phyloP scores from a whole-genome alignment of 1,140 invertebrate species.

The Drosophila elegans region DNA sequence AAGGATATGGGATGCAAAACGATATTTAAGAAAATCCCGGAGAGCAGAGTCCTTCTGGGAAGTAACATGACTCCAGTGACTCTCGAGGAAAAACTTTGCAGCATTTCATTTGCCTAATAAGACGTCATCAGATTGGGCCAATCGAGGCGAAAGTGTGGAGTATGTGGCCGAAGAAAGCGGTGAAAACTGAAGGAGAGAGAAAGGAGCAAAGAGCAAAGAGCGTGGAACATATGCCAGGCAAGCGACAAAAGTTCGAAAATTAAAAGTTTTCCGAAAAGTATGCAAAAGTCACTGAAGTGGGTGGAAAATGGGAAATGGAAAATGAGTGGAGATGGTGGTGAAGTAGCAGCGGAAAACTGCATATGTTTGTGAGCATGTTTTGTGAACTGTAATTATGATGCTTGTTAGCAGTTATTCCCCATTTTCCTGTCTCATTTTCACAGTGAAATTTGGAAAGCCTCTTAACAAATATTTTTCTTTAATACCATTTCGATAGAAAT shows the following conservation, averaged over 20 bases:
- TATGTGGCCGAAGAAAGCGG: background rate
- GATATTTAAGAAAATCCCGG: conserved; percentile 22
- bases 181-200: background rate
- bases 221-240: conserved; percentile 43
- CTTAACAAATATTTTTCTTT: background rate
- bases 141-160: conserved; percentile 6
- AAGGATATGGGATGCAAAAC: conserved; percentile 11
- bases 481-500: too few relatives aligned
- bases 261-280: conserved; percentile 58
- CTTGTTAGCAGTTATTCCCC: conserved; percentile 36
- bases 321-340: background rate
- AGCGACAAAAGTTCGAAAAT: conserved; percentile 60
- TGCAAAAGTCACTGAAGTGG: conserved; percentile 29
- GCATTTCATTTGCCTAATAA: conserved; percentile 40
- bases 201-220: conserved; percentile 1
- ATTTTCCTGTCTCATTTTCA: conserved; percentile 5
- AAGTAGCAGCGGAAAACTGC: conserved; percentile 2
- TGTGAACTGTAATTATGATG: conserved; percentile 42
- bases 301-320: conserved; percentile 7
- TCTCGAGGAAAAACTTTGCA: conserved; percentile 17
- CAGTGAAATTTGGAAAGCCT: background rate
- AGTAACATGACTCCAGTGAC: conserved; percentile 15
- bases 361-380: conserved; percentile 12
- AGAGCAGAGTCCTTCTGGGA: conserved; percentile 1
- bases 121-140: conserved; percentile 48